Percentiles rank a stretch among this genome's conserved stretches.
phyloP scores from a whole-genome alignment of 2,888 invertebrate genomes.

The Acleris cristana region DNA sequence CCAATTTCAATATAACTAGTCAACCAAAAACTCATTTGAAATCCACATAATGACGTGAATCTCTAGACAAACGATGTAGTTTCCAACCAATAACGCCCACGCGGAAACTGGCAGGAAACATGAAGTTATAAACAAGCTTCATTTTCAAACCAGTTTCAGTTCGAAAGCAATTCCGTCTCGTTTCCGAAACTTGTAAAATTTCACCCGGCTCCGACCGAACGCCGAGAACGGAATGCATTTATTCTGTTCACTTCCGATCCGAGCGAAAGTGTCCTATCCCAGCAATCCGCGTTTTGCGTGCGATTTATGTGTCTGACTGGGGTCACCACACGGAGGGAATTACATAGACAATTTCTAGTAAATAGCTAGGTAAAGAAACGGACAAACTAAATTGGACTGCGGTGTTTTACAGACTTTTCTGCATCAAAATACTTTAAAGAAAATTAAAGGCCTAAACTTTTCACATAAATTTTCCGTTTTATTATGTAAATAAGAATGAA shows the following conservation, averaged over 20 bases:
- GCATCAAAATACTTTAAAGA: too few relatives aligned
- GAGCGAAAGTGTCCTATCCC: conserved; percentile 17
- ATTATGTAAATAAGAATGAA: too few relatives aligned
- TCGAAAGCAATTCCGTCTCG: neutral
- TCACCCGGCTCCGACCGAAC: conserved; percentile 4
- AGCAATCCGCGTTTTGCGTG: conserved; percentile 26
- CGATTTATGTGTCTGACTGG: conserved; percentile 36
- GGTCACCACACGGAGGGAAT: conserved; percentile 10
- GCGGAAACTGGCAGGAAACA: neutral
- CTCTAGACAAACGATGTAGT: too few relatives aligned
- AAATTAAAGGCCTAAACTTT: too few relatives aligned
- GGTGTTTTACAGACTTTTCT: too few relatives aligned
- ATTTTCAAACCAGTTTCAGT: neutral
- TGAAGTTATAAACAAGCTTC: neutral
- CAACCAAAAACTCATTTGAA: too few relatives aligned
- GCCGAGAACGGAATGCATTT: conserved; percentile 28
- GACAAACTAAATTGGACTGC: neutral
- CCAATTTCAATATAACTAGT: too few relatives aligned
- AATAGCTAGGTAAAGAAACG: neutral
- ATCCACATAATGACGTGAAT: too few relatives aligned
- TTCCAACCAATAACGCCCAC: too few relatives aligned
- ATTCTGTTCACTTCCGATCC: conserved; percentile 32
- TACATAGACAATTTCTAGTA: neutral
- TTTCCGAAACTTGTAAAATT: conserved; percentile 16
- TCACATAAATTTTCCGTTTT: too few relatives aligned